Evolutionary conservation across 2,113 vertebrate genomes (phyloP).

Genomic region (Nycticebus coucang): DNA sequence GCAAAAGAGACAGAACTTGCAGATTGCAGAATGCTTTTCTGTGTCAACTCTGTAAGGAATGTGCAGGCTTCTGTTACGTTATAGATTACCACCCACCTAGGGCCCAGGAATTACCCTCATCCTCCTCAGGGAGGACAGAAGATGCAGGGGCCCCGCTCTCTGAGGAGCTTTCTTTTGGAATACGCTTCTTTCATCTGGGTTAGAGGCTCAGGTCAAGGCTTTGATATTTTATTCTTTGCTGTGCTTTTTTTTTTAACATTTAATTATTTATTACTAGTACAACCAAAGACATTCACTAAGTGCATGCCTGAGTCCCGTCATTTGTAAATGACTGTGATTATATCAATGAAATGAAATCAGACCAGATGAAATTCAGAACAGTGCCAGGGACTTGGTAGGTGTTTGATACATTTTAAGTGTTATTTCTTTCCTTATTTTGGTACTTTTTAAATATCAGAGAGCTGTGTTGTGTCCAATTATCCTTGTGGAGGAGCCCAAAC

Average conservation of each 20-base stretch:
- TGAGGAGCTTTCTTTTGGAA: neutral
- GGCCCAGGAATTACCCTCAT: neutral
- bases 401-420: neutral
- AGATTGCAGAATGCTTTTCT: neutral
- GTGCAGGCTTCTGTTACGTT: neutral
- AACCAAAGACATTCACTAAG: neutral
- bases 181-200: neutral
- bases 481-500: neutral
- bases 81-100: neutral
- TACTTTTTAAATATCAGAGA: conserved; percentile 1
- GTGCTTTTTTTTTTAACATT: neutral
- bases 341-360: neutral
- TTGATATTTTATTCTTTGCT: neutral
- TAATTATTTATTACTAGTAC: neutral
- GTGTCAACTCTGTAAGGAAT: neutral
- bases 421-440: neutral
- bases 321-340: neutral
- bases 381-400: neutral
- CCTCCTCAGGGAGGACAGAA: neutral
- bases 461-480: neutral
- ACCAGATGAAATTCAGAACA: neutral
- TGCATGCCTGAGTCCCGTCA: neutral
- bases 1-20: neutral
- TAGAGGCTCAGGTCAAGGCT: neutral
- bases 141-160: neutral